Percentiles rank a stretch among this genome's conserved stretches.
Conservation (phyloP, 2,113 vertebrate species). For the Sterna hirundo region DNA sequence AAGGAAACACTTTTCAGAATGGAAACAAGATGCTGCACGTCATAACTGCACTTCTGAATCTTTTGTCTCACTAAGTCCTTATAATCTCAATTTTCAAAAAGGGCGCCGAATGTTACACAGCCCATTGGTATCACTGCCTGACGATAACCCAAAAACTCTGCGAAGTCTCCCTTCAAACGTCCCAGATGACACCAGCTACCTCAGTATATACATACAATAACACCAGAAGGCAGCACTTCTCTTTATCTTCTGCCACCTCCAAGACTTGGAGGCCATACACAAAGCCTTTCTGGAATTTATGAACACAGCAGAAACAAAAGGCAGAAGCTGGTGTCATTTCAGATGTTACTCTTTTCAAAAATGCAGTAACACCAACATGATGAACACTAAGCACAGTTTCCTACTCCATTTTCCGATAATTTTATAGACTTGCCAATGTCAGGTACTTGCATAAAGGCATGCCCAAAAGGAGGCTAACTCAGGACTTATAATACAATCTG, state of each 20-base stretch:
- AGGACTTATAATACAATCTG: neutral
- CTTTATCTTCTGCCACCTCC: conserved; percentile 43
- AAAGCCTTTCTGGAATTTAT: conserved; percentile 49
- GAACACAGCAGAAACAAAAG: conserved; percentile 62
- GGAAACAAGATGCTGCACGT: neutral
- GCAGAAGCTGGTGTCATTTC: conserved; percentile 49
- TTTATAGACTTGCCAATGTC: neutral
- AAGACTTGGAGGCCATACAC: conserved; percentile 31
- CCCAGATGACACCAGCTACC: neutral
- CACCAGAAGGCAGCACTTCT: conserved; percentile 56
- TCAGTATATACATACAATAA: conserved; percentile 18
- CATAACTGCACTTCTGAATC: neutral
- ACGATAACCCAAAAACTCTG: neutral
- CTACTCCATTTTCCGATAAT: neutral
- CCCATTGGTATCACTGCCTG: neutral
- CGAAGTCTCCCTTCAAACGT: neutral
- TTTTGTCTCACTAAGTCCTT: neutral
- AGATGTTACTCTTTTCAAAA: conserved; percentile 48
- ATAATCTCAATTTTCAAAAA: neutral
- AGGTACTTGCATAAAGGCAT: neutral
- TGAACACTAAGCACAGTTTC: neutral
- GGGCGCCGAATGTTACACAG: neutral
- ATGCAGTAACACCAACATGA: conserved; percentile 46
- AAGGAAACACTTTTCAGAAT: neutral
- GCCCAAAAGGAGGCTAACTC: neutral